Percentiles rank a stretch among this genome's conserved stretches.
Conservation (phyloP, 23 tunicate genomes). For the Halocynthia aurantium region DNA sequence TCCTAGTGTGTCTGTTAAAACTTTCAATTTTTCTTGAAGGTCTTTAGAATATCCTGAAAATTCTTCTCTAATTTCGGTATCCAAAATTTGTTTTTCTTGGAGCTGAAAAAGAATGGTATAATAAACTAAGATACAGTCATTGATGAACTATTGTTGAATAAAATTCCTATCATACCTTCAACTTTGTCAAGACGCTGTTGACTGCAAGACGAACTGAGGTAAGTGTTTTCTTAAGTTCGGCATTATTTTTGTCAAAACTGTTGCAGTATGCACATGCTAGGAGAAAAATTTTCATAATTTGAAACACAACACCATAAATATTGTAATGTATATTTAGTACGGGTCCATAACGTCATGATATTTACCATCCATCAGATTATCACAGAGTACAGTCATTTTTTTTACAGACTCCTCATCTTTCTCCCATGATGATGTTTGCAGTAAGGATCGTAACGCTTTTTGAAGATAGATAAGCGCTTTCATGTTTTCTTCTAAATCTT, state of each 20-base stretch:
- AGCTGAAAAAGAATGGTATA: conserved; percentile 19
- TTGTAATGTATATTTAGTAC: not conserved
- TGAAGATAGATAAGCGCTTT: conserved; percentile 56
- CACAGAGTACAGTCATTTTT: conserved; percentile 11
- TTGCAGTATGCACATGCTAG: not conserved
- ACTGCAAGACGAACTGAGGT: conserved; percentile 47
- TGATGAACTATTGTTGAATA: not conserved
- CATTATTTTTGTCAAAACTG: not conserved
- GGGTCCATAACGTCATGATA: not conserved
- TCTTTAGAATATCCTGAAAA: conserved; percentile 3
- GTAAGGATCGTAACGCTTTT: conserved; percentile 36
- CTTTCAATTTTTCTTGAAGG: not conserved
- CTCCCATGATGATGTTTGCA: conserved; percentile 59
- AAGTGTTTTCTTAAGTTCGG: not conserved
- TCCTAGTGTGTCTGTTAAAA: too few relatives aligned
- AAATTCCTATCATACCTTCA: conserved; percentile 19
- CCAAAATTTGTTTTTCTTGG: conserved; percentile 36
- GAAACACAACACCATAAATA: not conserved
- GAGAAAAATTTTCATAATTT: not conserved
- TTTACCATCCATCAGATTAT: conserved; percentile 15
- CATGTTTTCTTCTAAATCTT: conserved; percentile 28
- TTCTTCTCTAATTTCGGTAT: conserved; percentile 18
- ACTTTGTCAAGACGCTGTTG: conserved; percentile 44
- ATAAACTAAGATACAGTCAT: too few relatives aligned
- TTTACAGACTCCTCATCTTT: conserved; percentile 38